A percentile compares a stretch with the other conserved stretches of the same genome.
phyloP scores from a whole-genome alignment of 2,113 vertebrate genomes.

The Zingel zingel region DNA sequence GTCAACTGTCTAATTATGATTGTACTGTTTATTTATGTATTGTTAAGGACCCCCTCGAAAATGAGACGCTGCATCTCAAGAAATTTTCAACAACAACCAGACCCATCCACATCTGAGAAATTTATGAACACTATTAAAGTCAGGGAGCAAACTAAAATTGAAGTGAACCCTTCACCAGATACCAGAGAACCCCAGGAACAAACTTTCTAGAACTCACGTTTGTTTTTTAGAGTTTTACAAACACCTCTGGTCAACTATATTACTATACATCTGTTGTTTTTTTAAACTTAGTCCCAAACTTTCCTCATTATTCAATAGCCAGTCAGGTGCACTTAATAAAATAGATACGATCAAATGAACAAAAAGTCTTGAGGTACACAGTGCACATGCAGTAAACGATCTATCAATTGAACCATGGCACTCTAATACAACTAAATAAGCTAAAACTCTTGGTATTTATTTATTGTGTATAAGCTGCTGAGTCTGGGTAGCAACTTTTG shows the following conservation, averaged over 20 bases:
- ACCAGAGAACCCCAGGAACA: not conserved
- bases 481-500: no score
- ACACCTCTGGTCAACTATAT: not conserved
- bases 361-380: not conserved
- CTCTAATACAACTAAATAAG: constrained; percentile 22
- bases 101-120: not conserved
- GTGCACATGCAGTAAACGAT: constrained; percentile 9
- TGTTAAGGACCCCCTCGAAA: no score
- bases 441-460: no score
- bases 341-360: constrained; percentile 23
- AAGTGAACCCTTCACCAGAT: not conserved
- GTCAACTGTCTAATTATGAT: no score
- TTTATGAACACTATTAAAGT: constrained; percentile 14
- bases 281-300: not conserved
- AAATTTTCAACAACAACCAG: no score
- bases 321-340: constrained; percentile 17
- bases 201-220: constrained; percentile 1
- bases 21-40: no score
- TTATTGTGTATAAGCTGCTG: no score
- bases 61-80: no score
- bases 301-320: constrained; percentile 12
- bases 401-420: constrained; percentile 28
- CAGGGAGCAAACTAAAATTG: not conserved
- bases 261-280: not conserved
- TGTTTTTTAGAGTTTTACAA: not conserved